Evolutionary conservation across 1,140 invertebrate genomes (phyloP), one percentile per base, ranked within the genome.

Genomic region (Delia radicum): DNA sequence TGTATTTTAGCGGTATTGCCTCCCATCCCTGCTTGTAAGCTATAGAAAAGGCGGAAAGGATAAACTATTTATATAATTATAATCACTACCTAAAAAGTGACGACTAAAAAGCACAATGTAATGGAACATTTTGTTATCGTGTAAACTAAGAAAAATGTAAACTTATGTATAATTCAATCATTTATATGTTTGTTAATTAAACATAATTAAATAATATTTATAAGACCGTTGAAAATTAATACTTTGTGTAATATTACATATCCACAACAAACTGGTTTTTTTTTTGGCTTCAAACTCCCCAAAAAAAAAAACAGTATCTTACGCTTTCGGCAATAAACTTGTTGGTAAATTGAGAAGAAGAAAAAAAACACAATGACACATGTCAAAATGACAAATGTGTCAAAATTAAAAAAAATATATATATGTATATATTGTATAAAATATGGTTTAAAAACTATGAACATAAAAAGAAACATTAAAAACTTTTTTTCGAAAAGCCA

Each of bases 301-400:
- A n/a, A n/a, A n/a, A n/a, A n/a, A n/a, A n/a, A n/a, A 48, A 55
- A 55, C 48, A 10, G 24, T 21, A 55, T 21, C 10, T 55, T 55
- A 55, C 18, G 48, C 48, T 21, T 8, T 10, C 21, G 48, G 48
- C 48, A 55, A 21, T 2, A 21, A 55, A 55, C 48, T 18, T 55
- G 48, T 55, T 55, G n/a, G 48, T 55, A 55, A 8, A 55, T 55
- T 21, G n/a, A n/a, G n/a, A 55, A 55, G 48, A 18, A 55, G 48
- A n/a, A 55, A 55, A n/a, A 21, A 21, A 8, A 24, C 18, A 55
- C 48, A 55, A 55, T 55, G 48, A 55, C 48, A 55, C 48, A 55
- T 55, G 48, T 55, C 48, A 55, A 55, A 55, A 55, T 55, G 48
- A 55, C 48, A 55, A 55, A 55, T 55, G 48, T 55, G 48, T 55